phyloP scores from a whole-genome alignment of 64 coral and sea anemone genomes.

The Montipora capricornis region DNA sequence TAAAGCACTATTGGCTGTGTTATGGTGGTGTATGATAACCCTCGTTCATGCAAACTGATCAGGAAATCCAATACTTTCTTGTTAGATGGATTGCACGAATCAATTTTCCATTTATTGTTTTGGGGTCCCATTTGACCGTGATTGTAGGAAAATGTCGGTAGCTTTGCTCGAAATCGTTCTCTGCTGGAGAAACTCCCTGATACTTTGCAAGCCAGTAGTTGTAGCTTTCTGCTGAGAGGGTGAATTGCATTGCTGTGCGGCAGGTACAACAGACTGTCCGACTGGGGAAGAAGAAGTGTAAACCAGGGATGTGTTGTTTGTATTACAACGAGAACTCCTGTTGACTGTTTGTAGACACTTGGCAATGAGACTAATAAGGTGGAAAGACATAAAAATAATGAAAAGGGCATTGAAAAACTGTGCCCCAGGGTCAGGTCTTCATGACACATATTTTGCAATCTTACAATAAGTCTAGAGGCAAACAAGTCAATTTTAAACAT shows the following conservation, averaged over 20 bases:
- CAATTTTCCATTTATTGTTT: conserved; percentile 67
- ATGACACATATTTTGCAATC: conserved; percentile 50
- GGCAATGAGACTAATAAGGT: conserved; percentile 25
- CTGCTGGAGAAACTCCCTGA: conserved; percentile 60
- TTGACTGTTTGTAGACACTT: background rate
- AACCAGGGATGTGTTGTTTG: no score
- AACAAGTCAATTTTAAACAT: conserved; percentile 45
- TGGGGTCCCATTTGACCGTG: conserved; percentile 62
- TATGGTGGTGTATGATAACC: conserved; percentile 45
- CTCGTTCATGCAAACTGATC: conserved; percentile 50
- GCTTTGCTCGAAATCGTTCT: conserved; percentile 72
- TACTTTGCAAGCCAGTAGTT: conserved; percentile 71
- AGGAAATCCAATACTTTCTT: conserved; percentile 44
- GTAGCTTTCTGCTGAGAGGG: conserved; percentile 26
- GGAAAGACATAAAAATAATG: conserved; percentile 45
- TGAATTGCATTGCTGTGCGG: no score
- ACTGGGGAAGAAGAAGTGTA: no score
- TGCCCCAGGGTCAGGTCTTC: conserved; percentile 52
- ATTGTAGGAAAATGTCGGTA: conserved; percentile 59
- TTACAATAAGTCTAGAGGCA: conserved; percentile 25
- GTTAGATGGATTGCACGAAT: conserved; percentile 53
- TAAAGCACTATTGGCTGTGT: background rate
- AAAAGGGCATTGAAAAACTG: conserved; percentile 45
- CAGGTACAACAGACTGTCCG: no score
- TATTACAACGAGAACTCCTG: no score